phyloP scores from a whole-genome alignment of 2,888 invertebrate species.

The Diadromus collaris region DNA sequence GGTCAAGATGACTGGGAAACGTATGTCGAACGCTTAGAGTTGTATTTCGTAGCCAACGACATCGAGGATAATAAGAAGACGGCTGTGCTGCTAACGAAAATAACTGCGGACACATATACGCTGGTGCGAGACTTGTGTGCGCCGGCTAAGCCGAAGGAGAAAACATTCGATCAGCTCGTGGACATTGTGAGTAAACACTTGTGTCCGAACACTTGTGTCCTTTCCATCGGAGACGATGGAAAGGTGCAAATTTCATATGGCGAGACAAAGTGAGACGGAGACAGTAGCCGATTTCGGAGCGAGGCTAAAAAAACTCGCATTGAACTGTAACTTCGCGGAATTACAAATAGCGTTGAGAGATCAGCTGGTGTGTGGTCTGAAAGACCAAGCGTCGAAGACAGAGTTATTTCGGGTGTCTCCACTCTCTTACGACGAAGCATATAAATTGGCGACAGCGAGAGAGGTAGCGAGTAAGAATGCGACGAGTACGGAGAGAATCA shows the following conservation, averaged over 20 bases:
- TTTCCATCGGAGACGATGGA: slow-evolving; percentile 56
- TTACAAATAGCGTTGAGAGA: slow-evolving; percentile 57
- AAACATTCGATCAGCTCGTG: slow-evolving; percentile 53
- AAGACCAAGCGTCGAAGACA: slow-evolving; percentile 40
- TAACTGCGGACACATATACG: slow-evolving; percentile 51
- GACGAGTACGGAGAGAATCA: neutral
- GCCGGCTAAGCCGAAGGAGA: slow-evolving; percentile 54
- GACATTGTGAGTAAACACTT: slow-evolving; percentile 55
- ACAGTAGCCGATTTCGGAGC: slow-evolving; percentile 53
- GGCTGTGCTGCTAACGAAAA: slow-evolving; percentile 42
- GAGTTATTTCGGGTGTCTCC: slow-evolving; percentile 28
- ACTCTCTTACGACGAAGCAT: slow-evolving; percentile 42
- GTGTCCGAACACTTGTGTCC: too few relatives aligned
- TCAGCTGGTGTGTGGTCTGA: slow-evolving; percentile 53
- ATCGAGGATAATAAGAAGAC: slow-evolving; percentile 45
- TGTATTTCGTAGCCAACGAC: slow-evolving; percentile 11
- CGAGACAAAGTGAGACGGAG: slow-evolving; percentile 51
- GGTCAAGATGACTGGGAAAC: slow-evolving; percentile 37
- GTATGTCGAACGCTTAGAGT: slow-evolving; percentile 22
- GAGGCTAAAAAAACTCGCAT: slow-evolving; percentile 53
- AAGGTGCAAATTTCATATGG: slow-evolving; percentile 57
- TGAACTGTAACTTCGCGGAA: slow-evolving; percentile 56
- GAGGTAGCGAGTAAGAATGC: slow-evolving; percentile 44
- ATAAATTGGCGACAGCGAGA: slow-evolving; percentile 36
- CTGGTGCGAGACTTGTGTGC: slow-evolving; percentile 56